Base-by-base conservation (phyloP, 2,113 vertebrate genomes). In the Silurus meridionalis region DNA sequence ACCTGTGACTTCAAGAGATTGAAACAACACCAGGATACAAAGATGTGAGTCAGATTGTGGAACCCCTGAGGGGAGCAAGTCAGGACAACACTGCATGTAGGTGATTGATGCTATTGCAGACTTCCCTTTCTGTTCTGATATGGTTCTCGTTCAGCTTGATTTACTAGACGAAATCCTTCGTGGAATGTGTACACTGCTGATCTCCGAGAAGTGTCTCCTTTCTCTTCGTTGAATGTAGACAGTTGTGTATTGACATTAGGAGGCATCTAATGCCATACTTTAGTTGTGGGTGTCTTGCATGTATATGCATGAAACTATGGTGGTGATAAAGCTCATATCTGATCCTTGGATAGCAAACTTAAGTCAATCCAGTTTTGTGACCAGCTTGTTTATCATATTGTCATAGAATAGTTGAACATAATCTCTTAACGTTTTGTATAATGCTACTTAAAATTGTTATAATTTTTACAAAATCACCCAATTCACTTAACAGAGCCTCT, bases 1-100 rank as follows among this genome's bases (percentile, higher is more conserved):
- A 58, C 53, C 14, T 79, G 77, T 58, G 77, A 37, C 77, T 28
- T 28, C n/a, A 79, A 15, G 53, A 79, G 77, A 58, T 28, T 78
- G 75, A 25, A 52, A 78, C 57, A 2, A 57, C 52, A 57, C 72
- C 75, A 55, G 6, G 52, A 25, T 55, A 57, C 75, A 78, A n/a
- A 78, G 21, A 25, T 77, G 75, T 78, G 52, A 78, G 9, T 77
- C 74, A 77, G 50, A 53, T 13, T 79, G 53, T 23, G 14, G 77
- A 28, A 19, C n/a, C 53, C 75, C n/a, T 37, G 14, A 28, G n/a
- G 77, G 17, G 8, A 37, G 53, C 55, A 37, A 58, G 53, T 28
- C 14, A 77, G 52, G 23, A 77, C 23, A 79, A 58, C 23, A 79
- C n/a, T 79, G 50, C 10, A 28, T 6, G 52, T 25, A 28, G 25